phyloP scores from a whole-genome alignment of 37 sponge, comb jelly and placozoan species.

The Corticium candelabrum region DNA sequence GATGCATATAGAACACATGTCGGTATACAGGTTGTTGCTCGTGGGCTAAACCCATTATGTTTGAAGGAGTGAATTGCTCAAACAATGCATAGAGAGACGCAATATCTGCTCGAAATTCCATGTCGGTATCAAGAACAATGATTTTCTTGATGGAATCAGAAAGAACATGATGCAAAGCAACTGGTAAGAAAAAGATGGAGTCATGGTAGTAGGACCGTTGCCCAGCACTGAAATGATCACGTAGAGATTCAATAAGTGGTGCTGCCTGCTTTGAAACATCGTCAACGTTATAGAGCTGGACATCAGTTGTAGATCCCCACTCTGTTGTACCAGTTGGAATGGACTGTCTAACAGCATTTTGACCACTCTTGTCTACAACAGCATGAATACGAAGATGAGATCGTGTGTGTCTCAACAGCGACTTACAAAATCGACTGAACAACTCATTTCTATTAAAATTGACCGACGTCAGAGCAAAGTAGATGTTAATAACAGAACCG shows the following conservation, averaged over 20 bases:
- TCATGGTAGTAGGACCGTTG: constrained; percentile 8
- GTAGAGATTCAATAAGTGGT: neutral
- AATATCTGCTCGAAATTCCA: neutral
- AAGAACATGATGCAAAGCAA: constrained; percentile 11
- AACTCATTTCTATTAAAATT: neutral
- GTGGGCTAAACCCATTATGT: constrained; percentile 10
- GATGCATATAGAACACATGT: constrained; percentile 10
- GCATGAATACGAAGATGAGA: neutral
- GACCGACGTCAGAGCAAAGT: neutral
- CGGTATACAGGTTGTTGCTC: constrained; percentile 16
- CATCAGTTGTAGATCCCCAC: neutral
- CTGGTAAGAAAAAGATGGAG: constrained; percentile 10
- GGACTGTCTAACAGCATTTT: neutral
- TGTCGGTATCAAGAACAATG: neutral
- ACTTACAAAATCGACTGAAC: neutral
- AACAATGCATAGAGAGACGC: neutral
- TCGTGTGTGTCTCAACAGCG: neutral
- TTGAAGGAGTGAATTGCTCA: neutral
- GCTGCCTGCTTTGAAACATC: neutral
- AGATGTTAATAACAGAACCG: neutral
- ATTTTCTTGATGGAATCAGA: neutral
- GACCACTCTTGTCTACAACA: neutral
- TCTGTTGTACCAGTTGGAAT: neutral
- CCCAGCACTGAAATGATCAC: neutral
- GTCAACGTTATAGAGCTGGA: neutral